These are phyloP conservation scores for Anoplopoma fimbria DNA, from an alignment of 2,113 vertebrate genomes.

Conservation along the genomic window DNA sequence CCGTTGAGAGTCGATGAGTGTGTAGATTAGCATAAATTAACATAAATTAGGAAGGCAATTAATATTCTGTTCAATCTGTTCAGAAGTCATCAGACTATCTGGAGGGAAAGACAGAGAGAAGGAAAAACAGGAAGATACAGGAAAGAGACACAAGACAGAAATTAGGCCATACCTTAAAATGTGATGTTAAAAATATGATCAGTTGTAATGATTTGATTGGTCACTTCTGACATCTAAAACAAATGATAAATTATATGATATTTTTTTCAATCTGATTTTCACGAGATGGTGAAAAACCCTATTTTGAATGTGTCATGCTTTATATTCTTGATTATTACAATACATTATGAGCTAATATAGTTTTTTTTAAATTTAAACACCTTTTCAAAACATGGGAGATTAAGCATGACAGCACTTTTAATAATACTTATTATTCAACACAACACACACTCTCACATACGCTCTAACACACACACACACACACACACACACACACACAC, in stretches of 20 bases:
- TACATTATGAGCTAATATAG: not conserved
- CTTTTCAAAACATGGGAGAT: not conserved
- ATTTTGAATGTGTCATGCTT: not conserved
- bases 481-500: constrained; percentile 1
- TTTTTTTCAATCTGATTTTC: constrained; percentile 8
- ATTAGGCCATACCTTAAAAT: constrained; percentile 44
- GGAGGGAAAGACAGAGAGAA: constrained; percentile 58
- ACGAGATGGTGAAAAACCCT: not conserved
- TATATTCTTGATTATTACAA: not conserved
- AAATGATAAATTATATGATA: not conserved
- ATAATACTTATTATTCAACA: not conserved
- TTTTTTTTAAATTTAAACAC: not conserved
- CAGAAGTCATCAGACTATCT: constrained; percentile 70
- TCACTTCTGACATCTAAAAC: constrained; percentile 31
- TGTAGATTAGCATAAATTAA: constrained; percentile 80
- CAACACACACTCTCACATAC: not conserved
- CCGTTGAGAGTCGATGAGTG: constrained; percentile 77
- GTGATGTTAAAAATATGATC: constrained; percentile 27
- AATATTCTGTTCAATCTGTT: constrained; percentile 82
- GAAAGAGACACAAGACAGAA: constrained; percentile 46
- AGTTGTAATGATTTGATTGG: constrained; percentile 30
- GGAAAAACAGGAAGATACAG: constrained; percentile 57
- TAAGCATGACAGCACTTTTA: not conserved
- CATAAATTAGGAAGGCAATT: constrained; percentile 81
- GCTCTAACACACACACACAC: not conserved